phyloP scores from a whole-genome alignment of 2,113 vertebrate species.

The Rhizomys pruinosus region DNA sequence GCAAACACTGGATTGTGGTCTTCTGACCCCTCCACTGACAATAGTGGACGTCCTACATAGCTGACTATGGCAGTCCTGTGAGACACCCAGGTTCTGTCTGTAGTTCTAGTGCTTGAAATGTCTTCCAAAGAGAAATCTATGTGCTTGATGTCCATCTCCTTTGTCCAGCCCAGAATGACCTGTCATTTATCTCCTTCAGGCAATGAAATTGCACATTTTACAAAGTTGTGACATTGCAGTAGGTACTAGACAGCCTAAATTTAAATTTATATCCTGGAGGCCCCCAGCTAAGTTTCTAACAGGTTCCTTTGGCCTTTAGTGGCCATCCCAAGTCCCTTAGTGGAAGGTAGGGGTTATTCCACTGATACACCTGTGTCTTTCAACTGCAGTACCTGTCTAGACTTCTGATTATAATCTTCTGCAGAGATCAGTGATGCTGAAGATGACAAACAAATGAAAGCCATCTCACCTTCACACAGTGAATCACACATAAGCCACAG shows the following conservation, averaged over 20 bases:
- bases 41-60: no score
- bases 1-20: not conserved
- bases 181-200: not conserved
- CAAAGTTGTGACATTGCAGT: not conserved
- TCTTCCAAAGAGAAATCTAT: not conserved
- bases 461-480: not conserved
- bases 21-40: accelerated
- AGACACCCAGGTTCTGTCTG: not conserved
- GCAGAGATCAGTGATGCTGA: not conserved
- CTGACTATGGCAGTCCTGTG: not conserved
- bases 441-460: not conserved
- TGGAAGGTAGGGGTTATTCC: accelerated
- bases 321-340: not conserved
- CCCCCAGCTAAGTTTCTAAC: not conserved
- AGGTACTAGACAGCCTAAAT: not conserved
- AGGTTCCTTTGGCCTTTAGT: not conserved
- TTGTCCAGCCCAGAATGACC: not conserved
- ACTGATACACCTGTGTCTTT: not conserved
- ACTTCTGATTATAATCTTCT: not conserved
- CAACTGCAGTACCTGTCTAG: not conserved
- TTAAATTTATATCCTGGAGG: not conserved
- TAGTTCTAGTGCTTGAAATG: not conserved
- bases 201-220: not conserved
- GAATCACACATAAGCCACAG: not conserved
- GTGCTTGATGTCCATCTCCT: not conserved